Evolutionary conservation across 2,113 vertebrate species (phyloP).

Genomic region (Oryzias melastigma): DNA sequence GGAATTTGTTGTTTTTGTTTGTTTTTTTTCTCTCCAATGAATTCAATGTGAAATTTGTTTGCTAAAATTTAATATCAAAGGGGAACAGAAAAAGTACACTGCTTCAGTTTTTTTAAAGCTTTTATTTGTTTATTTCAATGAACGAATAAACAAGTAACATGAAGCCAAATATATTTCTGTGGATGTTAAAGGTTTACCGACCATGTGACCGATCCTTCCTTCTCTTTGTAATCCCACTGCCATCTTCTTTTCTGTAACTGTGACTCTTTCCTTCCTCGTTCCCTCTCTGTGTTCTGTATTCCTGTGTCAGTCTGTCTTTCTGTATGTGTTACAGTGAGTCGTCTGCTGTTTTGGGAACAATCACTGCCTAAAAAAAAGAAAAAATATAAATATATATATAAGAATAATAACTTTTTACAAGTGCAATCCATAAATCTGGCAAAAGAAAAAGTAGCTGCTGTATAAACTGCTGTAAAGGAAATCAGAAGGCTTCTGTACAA

Average conservation of each 20-base stretch:
- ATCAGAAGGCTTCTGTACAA: slow-evolving; percentile 51
- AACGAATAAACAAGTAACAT: slow-evolving; percentile 75
- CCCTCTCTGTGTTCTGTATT: slow-evolving; percentile 53
- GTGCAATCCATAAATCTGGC: slow-evolving; percentile 50
- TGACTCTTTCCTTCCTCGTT: slow-evolving; percentile 50
- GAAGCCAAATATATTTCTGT: slow-evolving; percentile 79
- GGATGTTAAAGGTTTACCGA: slow-evolving; percentile 68
- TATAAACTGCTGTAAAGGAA: slow-evolving; percentile 47
- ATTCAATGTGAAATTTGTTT: slow-evolving; percentile 6
- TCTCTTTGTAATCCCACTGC: slow-evolving; percentile 71
- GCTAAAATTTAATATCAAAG: slow-evolving; percentile 15
- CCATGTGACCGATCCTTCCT: slow-evolving; percentile 61
- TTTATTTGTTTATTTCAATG: slow-evolving; percentile 45
- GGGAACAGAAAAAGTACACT: slow-evolving; percentile 47
- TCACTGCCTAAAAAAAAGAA: slow-evolving; percentile 62
- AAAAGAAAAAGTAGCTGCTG: slow-evolving; percentile 36
- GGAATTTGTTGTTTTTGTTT: slow-evolving; percentile 54
- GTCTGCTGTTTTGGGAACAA: slow-evolving; percentile 67
- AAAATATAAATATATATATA: slow-evolving; percentile 6
- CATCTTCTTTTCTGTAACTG: slow-evolving; percentile 63
- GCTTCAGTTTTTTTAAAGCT: slow-evolving; percentile 52
- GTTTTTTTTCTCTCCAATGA: slow-evolving; percentile 22
- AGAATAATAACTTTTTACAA: slow-evolving; percentile 35
- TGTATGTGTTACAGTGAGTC: slow-evolving; percentile 59
- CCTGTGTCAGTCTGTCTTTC: slow-evolving; percentile 59